A percentile compares a stretch with the other conserved stretches of the same genome.
phyloP scores from a whole-genome alignment of 2,113 vertebrate genomes.

The Baryphthengus martii region DNA sequence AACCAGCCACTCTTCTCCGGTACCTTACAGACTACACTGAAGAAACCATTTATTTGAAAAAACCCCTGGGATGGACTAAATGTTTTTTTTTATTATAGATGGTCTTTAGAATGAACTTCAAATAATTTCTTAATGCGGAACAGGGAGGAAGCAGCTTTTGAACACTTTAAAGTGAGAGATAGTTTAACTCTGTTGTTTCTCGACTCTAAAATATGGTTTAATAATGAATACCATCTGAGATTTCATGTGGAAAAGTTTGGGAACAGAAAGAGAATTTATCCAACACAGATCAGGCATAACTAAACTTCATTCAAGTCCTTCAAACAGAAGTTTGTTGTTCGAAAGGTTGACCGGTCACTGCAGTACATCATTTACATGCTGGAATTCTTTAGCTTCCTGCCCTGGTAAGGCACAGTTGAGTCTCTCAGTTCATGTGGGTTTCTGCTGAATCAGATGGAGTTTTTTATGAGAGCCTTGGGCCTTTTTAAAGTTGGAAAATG shows the following conservation, averaged over 20 bases:
- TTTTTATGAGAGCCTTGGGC: constrained; percentile 22
- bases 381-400: constrained; percentile 33
- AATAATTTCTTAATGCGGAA: not conserved
- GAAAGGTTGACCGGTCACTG: not conserved
- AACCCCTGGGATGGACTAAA: not conserved
- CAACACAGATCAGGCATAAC: not conserved
- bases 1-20: not conserved
- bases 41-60: not conserved
- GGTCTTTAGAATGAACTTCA: not conserved
- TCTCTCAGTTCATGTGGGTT: constrained; percentile 1
- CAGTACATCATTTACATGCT: not conserved
- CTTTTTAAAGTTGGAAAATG: constrained; percentile 23
- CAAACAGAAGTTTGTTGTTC: not conserved
- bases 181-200: not conserved
- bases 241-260: not conserved
- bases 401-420: not conserved
- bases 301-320: not conserved
- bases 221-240: not conserved
- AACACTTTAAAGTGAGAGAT: constrained; percentile 1
- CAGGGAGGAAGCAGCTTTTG: not conserved
- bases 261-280: not conserved
- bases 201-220: not conserved
- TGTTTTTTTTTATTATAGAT: not conserved
- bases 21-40: not conserved
- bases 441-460: constrained; percentile 35